A percentile compares a stretch with the other conserved stretches of the same genome.
Conservation (phyloP, 2,888 invertebrate species). For the Therioaphis trifolii region DNA sequence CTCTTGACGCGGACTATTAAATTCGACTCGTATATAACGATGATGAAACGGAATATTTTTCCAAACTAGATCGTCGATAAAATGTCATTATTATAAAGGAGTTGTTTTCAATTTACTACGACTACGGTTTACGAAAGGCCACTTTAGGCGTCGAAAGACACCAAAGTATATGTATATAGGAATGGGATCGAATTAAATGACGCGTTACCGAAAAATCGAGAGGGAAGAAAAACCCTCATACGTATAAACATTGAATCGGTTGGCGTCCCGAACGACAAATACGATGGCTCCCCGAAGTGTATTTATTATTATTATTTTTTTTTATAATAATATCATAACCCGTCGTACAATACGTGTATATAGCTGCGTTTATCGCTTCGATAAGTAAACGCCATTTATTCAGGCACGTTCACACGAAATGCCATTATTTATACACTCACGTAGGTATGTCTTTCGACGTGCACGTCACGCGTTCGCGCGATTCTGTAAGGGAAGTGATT, state of each 20-base stretch:
- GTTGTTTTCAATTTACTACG: background rate
- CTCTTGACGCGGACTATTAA: too few species aligned
- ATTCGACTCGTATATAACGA: background rate
- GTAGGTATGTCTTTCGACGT: too few species aligned
- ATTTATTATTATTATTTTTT: background rate
- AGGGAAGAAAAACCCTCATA: background rate
- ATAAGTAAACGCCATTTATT: background rate
- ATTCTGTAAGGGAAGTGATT: background rate
- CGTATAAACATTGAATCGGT: background rate
- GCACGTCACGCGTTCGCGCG: too few species aligned
- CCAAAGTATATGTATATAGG: background rate
- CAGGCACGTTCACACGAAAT: background rate
- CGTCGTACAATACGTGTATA: too few species aligned
- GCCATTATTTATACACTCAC: background rate
- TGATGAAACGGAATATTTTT: background rate
- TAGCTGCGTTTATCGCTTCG: background rate
- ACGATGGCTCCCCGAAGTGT: constrained; percentile 19
- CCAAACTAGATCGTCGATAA: background rate
- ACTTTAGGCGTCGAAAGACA: background rate
- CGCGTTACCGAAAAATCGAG: background rate
- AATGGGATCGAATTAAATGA: constrained; percentile 1
- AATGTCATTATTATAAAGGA: background rate
- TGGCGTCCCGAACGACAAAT: constrained; percentile 4
- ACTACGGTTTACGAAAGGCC: background rate
- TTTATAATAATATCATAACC: too few species aligned